Conservation (phyloP, 2,113 vertebrate genomes). For the Sylvietta virens region DNA sequence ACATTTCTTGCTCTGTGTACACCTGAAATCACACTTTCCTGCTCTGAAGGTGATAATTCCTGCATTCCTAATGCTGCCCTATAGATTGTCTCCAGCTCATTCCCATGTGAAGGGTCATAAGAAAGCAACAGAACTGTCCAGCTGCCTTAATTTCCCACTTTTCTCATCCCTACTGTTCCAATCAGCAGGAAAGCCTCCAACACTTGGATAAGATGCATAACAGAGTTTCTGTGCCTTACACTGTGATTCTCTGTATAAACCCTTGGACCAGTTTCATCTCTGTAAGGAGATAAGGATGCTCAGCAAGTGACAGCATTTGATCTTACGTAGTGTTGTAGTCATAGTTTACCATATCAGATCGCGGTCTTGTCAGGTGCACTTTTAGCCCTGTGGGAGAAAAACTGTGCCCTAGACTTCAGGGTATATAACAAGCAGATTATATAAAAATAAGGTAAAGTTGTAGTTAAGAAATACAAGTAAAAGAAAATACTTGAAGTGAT, state of each 20-base stretch:
- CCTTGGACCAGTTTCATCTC: background rate
- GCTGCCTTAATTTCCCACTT: background rate
- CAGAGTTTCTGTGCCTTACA: background rate
- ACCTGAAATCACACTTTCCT: background rate
- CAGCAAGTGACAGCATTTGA: background rate
- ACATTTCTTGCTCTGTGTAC: background rate
- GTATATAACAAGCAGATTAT: background rate
- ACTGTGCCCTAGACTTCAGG: background rate
- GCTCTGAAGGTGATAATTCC: background rate
- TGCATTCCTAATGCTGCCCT: background rate
- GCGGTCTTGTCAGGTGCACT: background rate
- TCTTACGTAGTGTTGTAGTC: background rate
- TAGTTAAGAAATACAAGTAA: background rate
- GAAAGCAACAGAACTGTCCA: background rate
- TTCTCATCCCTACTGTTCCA: background rate
- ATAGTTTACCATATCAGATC: background rate
- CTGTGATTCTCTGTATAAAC: background rate
- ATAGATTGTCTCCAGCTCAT: background rate
- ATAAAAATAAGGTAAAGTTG: background rate
- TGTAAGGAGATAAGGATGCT: background rate
- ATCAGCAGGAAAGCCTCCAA: background rate
- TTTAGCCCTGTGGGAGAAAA: background rate
- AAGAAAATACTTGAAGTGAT: background rate
- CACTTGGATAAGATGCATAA: background rate
- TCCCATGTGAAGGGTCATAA: background rate